phyloP scores from a whole-genome alignment of 2,797 vertebrate genomes.

The Choloepus didactylus region DNA sequence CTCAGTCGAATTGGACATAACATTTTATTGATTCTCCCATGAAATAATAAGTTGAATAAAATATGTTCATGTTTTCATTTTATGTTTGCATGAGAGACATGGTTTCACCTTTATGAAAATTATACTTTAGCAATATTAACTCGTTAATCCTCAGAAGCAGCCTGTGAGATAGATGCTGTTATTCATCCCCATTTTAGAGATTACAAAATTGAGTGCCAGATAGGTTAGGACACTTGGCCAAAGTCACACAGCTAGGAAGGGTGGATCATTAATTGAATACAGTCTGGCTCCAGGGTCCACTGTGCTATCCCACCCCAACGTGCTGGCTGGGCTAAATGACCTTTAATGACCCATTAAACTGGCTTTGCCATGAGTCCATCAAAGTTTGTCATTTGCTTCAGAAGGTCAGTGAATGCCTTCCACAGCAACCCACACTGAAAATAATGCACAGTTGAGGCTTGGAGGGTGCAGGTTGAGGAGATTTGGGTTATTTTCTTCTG shows the following conservation, averaged over 20 bases:
- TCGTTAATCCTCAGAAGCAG: background rate
- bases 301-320: background rate
- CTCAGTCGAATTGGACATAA: constrained; percentile 20
- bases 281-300: background rate
- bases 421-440: background rate
- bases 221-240: background rate
- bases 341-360: background rate
- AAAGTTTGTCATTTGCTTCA: background rate
- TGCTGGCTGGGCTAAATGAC: background rate
- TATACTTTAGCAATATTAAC: background rate
- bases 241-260: background rate
- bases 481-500: background rate
- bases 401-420: background rate
- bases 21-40: constrained; percentile 7
- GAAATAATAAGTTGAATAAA: constrained; percentile 22
- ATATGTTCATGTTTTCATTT: background rate
- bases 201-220: background rate
- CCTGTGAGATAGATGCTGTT: background rate
- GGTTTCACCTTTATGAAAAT: constrained; percentile 37
- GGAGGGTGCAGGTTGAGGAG: background rate
- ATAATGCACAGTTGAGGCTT: background rate
- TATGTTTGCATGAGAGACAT: background rate
- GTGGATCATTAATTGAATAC: no score
- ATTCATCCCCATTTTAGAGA: background rate
- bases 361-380: background rate